These are phyloP conservation scores for Apeltes quadracus DNA, from an alignment of 2,113 vertebrate species.

Conservation along the genomic window DNA sequence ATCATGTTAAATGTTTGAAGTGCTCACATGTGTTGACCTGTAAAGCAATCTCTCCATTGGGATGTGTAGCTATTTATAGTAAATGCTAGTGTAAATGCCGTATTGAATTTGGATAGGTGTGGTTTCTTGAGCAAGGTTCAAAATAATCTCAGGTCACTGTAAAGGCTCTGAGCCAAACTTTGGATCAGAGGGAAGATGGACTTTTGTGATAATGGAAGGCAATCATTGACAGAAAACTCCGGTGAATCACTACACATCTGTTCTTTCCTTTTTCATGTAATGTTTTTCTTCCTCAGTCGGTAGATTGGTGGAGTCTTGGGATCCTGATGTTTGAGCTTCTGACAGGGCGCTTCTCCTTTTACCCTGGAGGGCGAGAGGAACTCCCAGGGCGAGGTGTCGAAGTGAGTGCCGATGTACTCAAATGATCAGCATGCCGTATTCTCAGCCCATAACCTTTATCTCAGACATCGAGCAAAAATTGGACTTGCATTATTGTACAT, in stretches of 20 bases:
- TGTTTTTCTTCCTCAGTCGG: slow-evolving; percentile 75
- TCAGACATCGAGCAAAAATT: background rate
- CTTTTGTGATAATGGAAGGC: background rate
- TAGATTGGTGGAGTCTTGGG: slow-evolving; percentile 94
- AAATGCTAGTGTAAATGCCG: background rate
- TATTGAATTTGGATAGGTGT: background rate
- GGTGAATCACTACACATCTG: background rate
- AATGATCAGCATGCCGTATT: background rate
- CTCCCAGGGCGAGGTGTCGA: slow-evolving; percentile 91
- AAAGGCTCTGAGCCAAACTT: background rate
- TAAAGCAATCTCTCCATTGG: no score
- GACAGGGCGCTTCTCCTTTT: slow-evolving; percentile 90
- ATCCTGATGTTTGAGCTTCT: slow-evolving; percentile 92
- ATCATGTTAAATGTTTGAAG: background rate
- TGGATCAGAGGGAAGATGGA: background rate
- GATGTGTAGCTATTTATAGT: background rate
- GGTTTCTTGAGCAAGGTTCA: background rate
- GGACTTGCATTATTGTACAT: background rate
- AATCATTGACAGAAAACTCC: background rate
- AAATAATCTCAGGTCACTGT: background rate
- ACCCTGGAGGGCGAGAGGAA: slow-evolving; percentile 92
- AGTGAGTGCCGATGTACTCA: slow-evolving; percentile 76
- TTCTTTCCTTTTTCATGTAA: background rate
- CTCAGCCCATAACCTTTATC: background rate
- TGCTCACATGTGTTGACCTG: background rate